Conservation (phyloP, 2,888 invertebrate species). For the Brenthis daphne region DNA sequence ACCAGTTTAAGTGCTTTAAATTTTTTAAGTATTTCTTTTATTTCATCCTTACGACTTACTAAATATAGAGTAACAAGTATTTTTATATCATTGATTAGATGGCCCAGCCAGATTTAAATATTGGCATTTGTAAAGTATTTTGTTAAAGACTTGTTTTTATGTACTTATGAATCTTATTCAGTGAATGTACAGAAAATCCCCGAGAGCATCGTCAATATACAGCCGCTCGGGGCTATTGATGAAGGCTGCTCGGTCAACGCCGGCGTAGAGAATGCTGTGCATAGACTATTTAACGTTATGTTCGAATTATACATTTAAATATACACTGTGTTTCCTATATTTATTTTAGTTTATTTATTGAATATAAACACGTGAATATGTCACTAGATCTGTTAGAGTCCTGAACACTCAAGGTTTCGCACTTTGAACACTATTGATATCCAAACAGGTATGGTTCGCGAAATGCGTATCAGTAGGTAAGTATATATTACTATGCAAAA, state of each 20-base stretch:
- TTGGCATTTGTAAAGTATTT: not conserved
- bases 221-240: constrained; percentile 62
- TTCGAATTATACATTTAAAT: constrained; percentile 6
- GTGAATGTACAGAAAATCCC: constrained; percentile 56
- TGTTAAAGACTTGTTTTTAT: not conserved
- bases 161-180: constrained; percentile 1
- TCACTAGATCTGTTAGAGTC: not conserved
- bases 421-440: constrained; percentile 13
- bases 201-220: constrained; percentile 52
- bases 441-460: constrained; percentile 21
- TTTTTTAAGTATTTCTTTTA: constrained; percentile 27
- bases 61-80: constrained; percentile 7
- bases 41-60: constrained; percentile 19
- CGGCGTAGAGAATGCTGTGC: constrained; percentile 56
- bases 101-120: not conserved
- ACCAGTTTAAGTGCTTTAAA: constrained; percentile 25
- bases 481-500: constrained; percentile 38
- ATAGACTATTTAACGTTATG: constrained; percentile 39
- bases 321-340: constrained; percentile 7
- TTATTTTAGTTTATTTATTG: constrained; percentile 5
- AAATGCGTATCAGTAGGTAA: constrained; percentile 19
- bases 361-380: too few species aligned
- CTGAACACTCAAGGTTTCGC: constrained; percentile 13
- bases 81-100: constrained; percentile 16
- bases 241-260: constrained; percentile 63